Evolutionary conservation across 2,113 vertebrate species (phyloP).

Genomic region (Campylomormyrus numenius): DNA sequence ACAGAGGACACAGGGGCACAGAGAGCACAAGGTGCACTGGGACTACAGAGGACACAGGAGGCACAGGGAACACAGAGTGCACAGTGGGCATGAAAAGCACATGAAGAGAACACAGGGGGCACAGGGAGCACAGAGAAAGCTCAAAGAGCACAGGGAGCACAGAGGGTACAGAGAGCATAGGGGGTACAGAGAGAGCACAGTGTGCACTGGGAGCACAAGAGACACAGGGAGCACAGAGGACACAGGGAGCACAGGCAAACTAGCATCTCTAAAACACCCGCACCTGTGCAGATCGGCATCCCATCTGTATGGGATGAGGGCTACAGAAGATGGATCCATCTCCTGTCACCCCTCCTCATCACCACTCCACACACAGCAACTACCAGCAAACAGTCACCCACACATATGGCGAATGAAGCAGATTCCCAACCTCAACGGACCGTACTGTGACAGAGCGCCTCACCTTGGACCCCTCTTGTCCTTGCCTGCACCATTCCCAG

Average conservation of each 20-base stretch:
- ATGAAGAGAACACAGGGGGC: neutral
- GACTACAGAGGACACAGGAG: too few species aligned
- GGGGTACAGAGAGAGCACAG: neutral
- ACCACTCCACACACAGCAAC: neutral
- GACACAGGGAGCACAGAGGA: neutral
- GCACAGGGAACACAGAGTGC: neutral
- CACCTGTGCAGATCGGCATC: neutral
- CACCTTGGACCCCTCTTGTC: neutral
- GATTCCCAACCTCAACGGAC: neutral
- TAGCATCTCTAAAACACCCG: neutral
- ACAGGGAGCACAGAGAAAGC: neutral
- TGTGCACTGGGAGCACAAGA: too few species aligned
- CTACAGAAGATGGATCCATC: neutral
- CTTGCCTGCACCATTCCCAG: neutral
- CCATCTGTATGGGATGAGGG: neutral
- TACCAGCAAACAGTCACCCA: neutral
- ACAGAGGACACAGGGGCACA: too few species aligned
- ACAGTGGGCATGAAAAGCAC: too few species aligned
- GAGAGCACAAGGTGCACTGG: neutral
- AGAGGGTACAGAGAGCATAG: neutral
- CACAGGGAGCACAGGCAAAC: neutral
- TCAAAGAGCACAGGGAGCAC: neutral
- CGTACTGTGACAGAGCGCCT: neutral
- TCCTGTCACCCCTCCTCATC: neutral
- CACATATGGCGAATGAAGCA: neutral